Base-by-base conservation (phyloP, 2,113 vertebrate genomes). In the Tenebrosternarchus preto region DNA sequence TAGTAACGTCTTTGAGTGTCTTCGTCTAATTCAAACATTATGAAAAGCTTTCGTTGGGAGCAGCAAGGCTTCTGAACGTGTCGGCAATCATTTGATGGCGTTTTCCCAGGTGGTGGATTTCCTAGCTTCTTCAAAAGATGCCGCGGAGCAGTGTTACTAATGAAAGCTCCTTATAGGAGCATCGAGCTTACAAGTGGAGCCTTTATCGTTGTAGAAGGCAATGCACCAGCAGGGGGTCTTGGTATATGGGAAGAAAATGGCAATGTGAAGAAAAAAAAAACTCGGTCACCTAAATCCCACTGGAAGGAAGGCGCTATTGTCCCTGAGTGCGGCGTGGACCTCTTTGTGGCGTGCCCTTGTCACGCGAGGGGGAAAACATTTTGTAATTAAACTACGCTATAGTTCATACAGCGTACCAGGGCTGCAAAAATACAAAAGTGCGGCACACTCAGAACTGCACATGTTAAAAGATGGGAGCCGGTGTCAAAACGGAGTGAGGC, bases 91-190 rank as follows among this genome's bases (percentile, higher is more conserved):
- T 76, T 80, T 77, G 67, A 29, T 76, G 39, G 5, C 16, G 31
- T 53, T 29, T 56, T 77, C 66, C 78, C 82, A 5, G 29, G 56
- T 61, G 76, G 56, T 66, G 20, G 53, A 79, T 84, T 75, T 86
- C 73, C 63, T n/a, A n/a, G n/a, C n/a, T 69, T 81, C 82, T 89
- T 85, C 83, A 83, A 81, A 85, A 83, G 79, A 31, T 80, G 36
- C 2, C 1, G 66, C 50, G 71, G 73, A 24, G 69, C 73, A 82
- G 81, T 83, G 78, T 82, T 81, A 71, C 86, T 86, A 85, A 89
- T 87, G 82, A 87, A 83, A 85, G 78, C 71, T 66, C 77, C 78
- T 80, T 81, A 82, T 29, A 7, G 50, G 31, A 46, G 73, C 22
- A 11, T 70, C 59, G 55, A 78, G 70, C 63, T 76, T n/a, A 36